Conservation (phyloP, 2,888 invertebrate genomes). For the Leucophora obtusa region DNA sequence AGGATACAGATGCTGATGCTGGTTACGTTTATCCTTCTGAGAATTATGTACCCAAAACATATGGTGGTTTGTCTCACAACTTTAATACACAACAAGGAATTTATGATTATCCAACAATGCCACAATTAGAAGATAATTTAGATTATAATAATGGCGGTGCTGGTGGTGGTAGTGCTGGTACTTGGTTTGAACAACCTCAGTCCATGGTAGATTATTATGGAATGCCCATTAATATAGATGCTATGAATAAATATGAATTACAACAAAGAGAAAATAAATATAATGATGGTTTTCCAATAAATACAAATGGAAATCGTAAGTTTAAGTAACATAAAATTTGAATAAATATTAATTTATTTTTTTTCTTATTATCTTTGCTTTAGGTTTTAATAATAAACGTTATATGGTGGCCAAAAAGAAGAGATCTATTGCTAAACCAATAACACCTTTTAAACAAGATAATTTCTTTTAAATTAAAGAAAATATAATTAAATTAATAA, state of each 20-base stretch:
- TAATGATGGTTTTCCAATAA: constrained; percentile 65
- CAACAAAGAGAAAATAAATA: constrained; percentile 74
- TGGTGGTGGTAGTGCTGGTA: constrained; percentile 49
- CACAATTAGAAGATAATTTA: constrained; percentile 67
- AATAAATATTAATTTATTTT: constrained; percentile 17
- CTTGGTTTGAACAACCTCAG: constrained; percentile 73
- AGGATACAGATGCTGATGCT: constrained; percentile 73
- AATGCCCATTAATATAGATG: constrained; percentile 74
- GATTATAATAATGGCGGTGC: constrained; percentile 67
- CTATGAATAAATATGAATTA: constrained; percentile 75
- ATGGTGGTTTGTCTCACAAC: constrained; percentile 56
- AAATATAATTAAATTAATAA: not conserved
- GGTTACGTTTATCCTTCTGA: constrained; percentile 62
- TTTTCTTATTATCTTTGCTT: too few relatives aligned
- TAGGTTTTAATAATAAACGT: constrained; percentile 75
- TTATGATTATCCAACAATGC: constrained; percentile 65
- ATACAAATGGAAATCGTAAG: constrained; percentile 71
- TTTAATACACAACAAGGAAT: constrained; percentile 51
- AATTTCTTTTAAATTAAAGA: constrained; percentile 72
- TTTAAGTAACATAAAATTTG: constrained; percentile 47
- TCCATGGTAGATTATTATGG: constrained; percentile 75
- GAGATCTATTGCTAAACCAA: constrained; percentile 74
- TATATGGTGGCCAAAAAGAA: constrained; percentile 78
- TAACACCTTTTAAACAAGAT: constrained; percentile 71
- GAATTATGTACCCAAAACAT: constrained; percentile 62